These are phyloP conservation scores for Eumacrocentrus americanus DNA, from an alignment of 2,888 invertebrate species.

Conservation along the genomic window DNA sequence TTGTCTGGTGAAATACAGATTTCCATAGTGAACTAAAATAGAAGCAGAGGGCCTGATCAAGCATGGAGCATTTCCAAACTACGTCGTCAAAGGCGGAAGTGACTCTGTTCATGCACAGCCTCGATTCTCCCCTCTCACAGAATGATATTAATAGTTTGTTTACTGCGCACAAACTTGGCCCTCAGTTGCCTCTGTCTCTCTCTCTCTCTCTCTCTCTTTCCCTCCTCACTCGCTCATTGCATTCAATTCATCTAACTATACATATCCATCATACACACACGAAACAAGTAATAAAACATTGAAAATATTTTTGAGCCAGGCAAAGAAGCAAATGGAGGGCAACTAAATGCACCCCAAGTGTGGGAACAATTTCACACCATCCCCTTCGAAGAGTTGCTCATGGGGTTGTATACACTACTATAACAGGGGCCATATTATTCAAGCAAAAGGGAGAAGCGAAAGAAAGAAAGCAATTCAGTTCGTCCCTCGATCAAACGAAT, in stretches of 20 bases:
- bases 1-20: background rate
- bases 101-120: background rate
- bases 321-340: background rate
- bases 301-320: background rate
- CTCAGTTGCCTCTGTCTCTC: background rate
- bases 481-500: constrained; percentile 42
- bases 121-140: background rate
- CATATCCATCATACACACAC: too few species aligned
- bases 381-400: background rate
- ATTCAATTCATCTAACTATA: background rate
- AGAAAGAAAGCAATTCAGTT: constrained; percentile 37
- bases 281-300: background rate
- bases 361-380: constrained; percentile 21
- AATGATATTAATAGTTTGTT: constrained; percentile 22
- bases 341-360: constrained; percentile 17
- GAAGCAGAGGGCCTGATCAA: background rate
- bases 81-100: background rate
- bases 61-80: constrained; percentile 9
- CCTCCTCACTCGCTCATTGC: background rate
- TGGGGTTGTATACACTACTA: constrained; percentile 10
- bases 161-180: constrained; percentile 17
- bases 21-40: constrained; percentile 9
- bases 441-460: background rate
- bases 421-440: constrained; percentile 1
- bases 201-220: background rate